phyloP scores from a whole-genome alignment of 2,888 invertebrate species.

The Camptogramma bilineatum region DNA sequence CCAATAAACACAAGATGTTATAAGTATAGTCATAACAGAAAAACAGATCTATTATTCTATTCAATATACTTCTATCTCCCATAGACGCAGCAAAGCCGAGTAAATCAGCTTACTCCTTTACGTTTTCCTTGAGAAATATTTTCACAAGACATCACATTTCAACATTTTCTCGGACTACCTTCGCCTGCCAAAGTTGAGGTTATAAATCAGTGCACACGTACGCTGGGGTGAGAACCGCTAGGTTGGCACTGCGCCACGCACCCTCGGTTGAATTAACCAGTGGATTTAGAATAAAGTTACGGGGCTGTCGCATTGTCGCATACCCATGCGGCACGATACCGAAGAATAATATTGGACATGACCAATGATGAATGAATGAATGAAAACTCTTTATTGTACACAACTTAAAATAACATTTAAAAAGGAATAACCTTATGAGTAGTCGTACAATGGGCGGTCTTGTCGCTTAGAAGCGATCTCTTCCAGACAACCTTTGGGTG shows the following conservation, averaged over 20 bases:
- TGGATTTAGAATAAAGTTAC: constrained; percentile 42
- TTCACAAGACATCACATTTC: constrained; percentile 35
- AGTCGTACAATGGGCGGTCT: too few species aligned
- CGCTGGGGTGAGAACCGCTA: constrained; percentile 36
- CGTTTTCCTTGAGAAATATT: constrained; percentile 17
- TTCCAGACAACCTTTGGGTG: too few species aligned
- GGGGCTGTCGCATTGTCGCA: constrained; percentile 41
- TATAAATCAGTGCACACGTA: constrained; percentile 40
- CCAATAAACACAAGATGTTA: too few species aligned
- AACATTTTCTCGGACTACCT: constrained; percentile 36
- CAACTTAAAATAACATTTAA: too few species aligned
- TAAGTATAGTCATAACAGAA: neutral
- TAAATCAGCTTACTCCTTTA: constrained; percentile 1
- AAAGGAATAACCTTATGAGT: too few species aligned
- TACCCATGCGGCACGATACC: constrained; percentile 45
- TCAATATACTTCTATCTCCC: neutral
- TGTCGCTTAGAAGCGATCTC: too few species aligned
- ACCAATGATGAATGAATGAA: constrained; percentile 31
- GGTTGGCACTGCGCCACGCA: constrained; percentile 38
- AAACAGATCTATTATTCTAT: neutral
- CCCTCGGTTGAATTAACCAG: constrained; percentile 40
- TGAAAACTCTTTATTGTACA: too few species aligned
- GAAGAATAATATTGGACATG: constrained; percentile 27
- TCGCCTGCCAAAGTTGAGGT: constrained; percentile 37
- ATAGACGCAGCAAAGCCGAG: neutral